phyloP scores from a whole-genome alignment of 2,888 invertebrate genomes.

The Tinea trinotella region DNA sequence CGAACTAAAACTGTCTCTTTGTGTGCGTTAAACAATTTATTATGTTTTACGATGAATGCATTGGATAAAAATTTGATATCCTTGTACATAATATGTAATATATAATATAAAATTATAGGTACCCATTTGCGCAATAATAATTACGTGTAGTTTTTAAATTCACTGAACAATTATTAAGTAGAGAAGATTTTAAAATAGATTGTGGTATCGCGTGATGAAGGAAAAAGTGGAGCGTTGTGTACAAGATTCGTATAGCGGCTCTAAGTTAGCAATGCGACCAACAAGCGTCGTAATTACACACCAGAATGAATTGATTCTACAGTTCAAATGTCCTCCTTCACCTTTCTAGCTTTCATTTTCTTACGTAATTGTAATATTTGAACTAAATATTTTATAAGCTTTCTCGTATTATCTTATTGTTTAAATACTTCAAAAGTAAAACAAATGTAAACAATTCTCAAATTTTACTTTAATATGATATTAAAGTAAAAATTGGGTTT shows the following conservation, averaged over 20 bases:
- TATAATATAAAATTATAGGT: too few relatives aligned
- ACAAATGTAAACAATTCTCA: too few relatives aligned
- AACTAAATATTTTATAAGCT: not conserved
- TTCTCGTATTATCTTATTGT: not conserved
- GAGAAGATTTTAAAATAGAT: conserved; percentile 10
- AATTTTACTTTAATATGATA: too few relatives aligned
- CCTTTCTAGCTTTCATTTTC: conserved; percentile 9
- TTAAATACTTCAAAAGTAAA: too few relatives aligned
- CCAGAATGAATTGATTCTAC: conserved; percentile 12
- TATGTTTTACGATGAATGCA: too few relatives aligned
- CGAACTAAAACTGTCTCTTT: too few relatives aligned
- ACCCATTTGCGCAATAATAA: too few relatives aligned
- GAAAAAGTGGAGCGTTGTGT: conserved; percentile 15
- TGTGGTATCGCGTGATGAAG: conserved; percentile 15
- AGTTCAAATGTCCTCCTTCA: conserved; percentile 4
- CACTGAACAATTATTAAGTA: not conserved
- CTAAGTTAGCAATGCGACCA: conserved; percentile 3
- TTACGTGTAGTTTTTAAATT: not conserved
- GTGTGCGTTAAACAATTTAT: too few relatives aligned
- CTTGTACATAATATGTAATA: too few relatives aligned
- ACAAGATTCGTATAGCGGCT: conserved; percentile 8
- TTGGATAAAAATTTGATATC: too few relatives aligned
- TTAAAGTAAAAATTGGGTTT: too few relatives aligned
- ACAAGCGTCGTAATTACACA: not conserved
- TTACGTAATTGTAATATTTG: conserved; percentile 6